These are phyloP conservation scores for Pseudochaenichthys georgianus DNA, from an alignment of 2,797 vertebrate species.

Conservation along the genomic window DNA sequence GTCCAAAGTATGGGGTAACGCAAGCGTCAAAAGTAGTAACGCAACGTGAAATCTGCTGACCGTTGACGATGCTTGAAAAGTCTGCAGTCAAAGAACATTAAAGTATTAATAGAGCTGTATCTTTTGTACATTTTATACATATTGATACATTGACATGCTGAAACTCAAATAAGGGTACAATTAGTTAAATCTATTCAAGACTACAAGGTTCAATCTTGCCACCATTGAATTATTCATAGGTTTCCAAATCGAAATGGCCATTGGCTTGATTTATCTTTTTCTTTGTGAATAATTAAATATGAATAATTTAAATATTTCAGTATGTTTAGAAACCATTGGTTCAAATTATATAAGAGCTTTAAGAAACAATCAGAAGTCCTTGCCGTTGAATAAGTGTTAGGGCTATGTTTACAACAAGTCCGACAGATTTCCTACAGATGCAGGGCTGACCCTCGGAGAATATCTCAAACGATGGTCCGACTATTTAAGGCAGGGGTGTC, in stretches of 20 bases:
- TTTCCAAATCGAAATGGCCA: background rate
- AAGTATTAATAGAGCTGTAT: background rate
- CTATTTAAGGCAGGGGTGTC: slow-evolving; percentile 15
- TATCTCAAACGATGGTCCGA: slow-evolving; percentile 20
- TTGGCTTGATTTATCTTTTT: background rate
- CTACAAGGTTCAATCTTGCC: background rate
- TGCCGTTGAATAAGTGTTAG: background rate
- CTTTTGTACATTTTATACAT: background rate
- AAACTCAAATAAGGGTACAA: background rate
- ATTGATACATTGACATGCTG: background rate
- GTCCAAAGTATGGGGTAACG: background rate
- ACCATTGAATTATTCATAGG: background rate
- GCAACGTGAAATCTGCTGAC: background rate
- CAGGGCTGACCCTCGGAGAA: slow-evolving; percentile 5
- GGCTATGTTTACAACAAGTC: background rate
- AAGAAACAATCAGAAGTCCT: background rate
- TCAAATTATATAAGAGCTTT: background rate
- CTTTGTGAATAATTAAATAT: background rate
- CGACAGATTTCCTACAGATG: slow-evolving; percentile 21
- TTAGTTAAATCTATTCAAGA: background rate
- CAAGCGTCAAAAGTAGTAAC: background rate
- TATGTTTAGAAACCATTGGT: background rate
- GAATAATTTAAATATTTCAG: background rate
- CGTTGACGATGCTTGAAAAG: background rate
- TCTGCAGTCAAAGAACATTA: background rate